Percentiles rank a stretch among this genome's conserved stretches.
Conservation (phyloP, 1,140 invertebrate species). For the Wiebesia pumilae region DNA sequence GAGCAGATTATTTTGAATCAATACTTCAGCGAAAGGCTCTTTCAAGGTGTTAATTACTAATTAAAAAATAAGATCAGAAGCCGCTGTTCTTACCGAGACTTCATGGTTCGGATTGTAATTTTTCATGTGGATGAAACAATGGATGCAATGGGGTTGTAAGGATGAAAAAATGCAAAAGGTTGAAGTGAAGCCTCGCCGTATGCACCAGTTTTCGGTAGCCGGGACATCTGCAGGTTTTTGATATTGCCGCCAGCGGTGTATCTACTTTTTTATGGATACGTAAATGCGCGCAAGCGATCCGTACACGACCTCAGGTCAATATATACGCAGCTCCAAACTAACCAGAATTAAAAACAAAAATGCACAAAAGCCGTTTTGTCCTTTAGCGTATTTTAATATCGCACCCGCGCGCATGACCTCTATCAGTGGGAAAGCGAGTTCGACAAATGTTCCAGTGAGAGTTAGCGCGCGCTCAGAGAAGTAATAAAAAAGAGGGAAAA, state of each 20-base stretch:
- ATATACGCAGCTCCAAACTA: not conserved
- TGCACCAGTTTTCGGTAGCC: too few species aligned
- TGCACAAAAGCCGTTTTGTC: not conserved
- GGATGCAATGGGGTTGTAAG: too few species aligned
- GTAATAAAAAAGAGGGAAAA: not conserved
- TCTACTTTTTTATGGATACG: slow-evolving; percentile 3
- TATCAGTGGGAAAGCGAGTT: not conserved
- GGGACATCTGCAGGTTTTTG: not conserved
- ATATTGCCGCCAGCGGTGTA: not conserved
- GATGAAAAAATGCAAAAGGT: too few species aligned
- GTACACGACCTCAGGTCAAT: too few species aligned
- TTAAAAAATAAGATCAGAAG: too few species aligned
- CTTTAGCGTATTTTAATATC: slow-evolving; percentile 14
- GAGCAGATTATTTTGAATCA: too few species aligned
- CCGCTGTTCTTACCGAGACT: too few species aligned
- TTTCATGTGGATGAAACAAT: too few species aligned
- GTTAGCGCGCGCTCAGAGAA: not conserved
- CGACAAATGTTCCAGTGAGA: not conserved
- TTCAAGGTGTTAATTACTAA: too few species aligned
- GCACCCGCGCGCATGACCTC: not conserved
- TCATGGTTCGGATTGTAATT: too few species aligned
- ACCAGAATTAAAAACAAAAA: slow-evolving; percentile 27
- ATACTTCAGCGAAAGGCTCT: too few species aligned
- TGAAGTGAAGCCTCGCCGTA: too few species aligned
- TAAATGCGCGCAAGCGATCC: slow-evolving; percentile 3